Base-by-base conservation (phyloP, 2,888 invertebrate genomes). In the Euplexia lucipara region DNA sequence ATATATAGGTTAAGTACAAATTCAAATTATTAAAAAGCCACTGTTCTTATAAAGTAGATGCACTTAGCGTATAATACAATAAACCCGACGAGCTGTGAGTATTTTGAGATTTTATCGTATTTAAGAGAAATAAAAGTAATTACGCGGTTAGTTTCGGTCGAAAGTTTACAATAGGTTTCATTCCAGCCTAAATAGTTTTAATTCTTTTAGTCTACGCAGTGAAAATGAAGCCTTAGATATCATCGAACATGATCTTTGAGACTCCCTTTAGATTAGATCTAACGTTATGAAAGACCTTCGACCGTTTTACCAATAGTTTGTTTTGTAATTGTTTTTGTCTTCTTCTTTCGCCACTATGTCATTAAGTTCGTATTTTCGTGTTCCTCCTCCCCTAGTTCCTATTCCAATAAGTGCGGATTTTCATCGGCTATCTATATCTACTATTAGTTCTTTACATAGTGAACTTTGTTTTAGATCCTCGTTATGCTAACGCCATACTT, bases 51-150 rank as follows among this genome's bases (percentile, higher is more conserved):
- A 94, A 93, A 87, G 95, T 95, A 95, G 95, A 87, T 95, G 95
- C 95, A 95, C 95, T 92, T 95, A 95, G 95, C 91, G 91, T 93
- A 90, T 90, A 91, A 92, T 91, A 94, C 92, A 94, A 95, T 95
- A 94, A 95, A 94, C 91, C 95, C 92, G 94, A 95, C 88, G 95
- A 95, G 95, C 95, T 95, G 95, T 95, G 95, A 95, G 91, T 91
- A 94, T 94, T 95, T 94, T 94, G 95, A 95, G 95, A 95, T 95
- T 95, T 95, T 95, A 95, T 94, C 95, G 94, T 95, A 92, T 90
- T 90, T 92, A 94, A 94, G 94, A 90, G 84, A 87, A 86, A 90
- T 88, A 85, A 89, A 84, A 68, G 63, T 88, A 87, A 87, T 88
- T 86, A 87, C 83, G 89, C 87, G 71, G 84, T 92, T 92, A 91